Percentiles rank a stretch among this genome's conserved stretches.
These are phyloP conservation scores for Masnerella sp. DNA, from an alignment of 2,888 invertebrate species.

Conservation along the genomic window DNA sequence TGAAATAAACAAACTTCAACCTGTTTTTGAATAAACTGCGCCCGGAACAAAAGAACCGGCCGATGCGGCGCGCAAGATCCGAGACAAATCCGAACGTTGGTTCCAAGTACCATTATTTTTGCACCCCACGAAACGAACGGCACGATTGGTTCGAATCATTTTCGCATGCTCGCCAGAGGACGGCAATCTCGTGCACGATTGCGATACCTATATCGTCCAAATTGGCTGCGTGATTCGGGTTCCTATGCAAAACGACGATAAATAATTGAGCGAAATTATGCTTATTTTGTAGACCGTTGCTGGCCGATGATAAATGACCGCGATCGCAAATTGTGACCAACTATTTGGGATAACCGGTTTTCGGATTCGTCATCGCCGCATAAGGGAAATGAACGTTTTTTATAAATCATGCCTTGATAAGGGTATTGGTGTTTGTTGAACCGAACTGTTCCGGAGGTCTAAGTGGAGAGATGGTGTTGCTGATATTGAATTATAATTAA, in stretches of 20 bases:
- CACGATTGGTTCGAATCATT: constrained; percentile 15
- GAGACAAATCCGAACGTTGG: constrained; percentile 16
- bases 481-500: no score
- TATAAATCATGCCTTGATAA: not conserved
- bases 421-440: no score
- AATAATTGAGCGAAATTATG: constrained; percentile 31
- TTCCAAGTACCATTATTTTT: constrained; percentile 17
- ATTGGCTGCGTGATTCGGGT: constrained; percentile 12
- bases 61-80: constrained; percentile 18
- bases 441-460: no score
- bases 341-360: not conserved
- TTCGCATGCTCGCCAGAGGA: constrained; percentile 35
- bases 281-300: constrained; percentile 11
- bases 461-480: no score
- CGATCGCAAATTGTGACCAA: constrained; percentile 1
- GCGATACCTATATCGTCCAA: constrained; percentile 30
- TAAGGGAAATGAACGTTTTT: no score
- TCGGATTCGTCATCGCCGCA: no score
- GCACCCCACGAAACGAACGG: constrained; percentile 1
- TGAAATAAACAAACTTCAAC: constrained; percentile 46
- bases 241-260: constrained; percentile 5
- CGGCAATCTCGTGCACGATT: constrained; percentile 14
- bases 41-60: constrained; percentile 8
- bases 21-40: constrained; percentile 38
- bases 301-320: constrained; percentile 6